Base-by-base conservation (phyloP, 2,797 vertebrate genomes). In the Enteromius argenteus region DNA sequence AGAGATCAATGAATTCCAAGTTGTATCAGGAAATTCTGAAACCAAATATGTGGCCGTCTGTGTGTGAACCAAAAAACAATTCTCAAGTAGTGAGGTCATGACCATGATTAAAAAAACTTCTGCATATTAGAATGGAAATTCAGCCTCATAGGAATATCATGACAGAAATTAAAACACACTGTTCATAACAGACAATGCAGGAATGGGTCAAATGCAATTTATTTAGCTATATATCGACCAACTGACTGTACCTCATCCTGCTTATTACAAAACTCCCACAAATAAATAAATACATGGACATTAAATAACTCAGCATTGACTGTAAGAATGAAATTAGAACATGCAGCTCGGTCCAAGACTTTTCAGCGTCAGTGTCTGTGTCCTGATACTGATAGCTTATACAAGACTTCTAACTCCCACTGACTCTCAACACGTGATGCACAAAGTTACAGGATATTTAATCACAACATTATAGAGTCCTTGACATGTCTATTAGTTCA, bases 371-470 rank as follows among this genome's bases (percentile, higher is more conserved):
- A 66, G 71, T 69, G 71, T 69, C 49, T 44, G 21, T 49, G 13
- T 86, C 75, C 78, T 68, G 37, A 84, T 75, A 67, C 37, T 53
- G 5, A 81, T 30, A 58, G 76, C 10, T 76, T 49, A 84, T 74
- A 56, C 77, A 74, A 56, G 79, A 46, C 19, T 32, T 27, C 23
- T 39, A 7, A 58, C 21, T 27, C 13, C 5, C 90, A 86, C 76
- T 79, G 80, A 42, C 17, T 27, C 35, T 81, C 51, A 89, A 83
- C 85, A 62, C 9, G 46, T 69, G 6, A 58, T 79, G 79, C 32
- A 11, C 68, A 79, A 66, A 56, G 79, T 71, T 83, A 66, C 69
- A 75, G 72, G 80, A 62, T 84, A 89, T 58, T 86, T 92, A 91
- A 88, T 87, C 88, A 90, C 83, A 90, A 75, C 49, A 88, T 53